Conservation (phyloP, 2,113 vertebrate species). For the Dendrocopos noguchii region DNA sequence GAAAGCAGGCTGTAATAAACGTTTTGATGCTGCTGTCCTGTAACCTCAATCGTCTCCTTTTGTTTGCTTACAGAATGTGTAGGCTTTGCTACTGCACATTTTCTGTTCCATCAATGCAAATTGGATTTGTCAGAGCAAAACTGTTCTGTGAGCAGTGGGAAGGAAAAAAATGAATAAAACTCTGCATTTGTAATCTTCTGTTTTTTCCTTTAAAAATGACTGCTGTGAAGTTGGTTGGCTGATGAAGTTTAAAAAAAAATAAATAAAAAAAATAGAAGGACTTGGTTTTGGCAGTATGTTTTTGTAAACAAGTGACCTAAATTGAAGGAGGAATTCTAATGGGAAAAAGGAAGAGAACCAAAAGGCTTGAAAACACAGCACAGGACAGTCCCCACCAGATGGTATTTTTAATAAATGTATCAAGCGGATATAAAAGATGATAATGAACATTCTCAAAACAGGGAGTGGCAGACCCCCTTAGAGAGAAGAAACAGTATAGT, state of each 20-base stretch:
- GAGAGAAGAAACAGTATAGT: slow-evolving; percentile 28
- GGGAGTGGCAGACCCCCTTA: slow-evolving; percentile 47
- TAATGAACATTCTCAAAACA: slow-evolving; percentile 70
- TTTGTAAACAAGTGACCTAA: slow-evolving; percentile 74
- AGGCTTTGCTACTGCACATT: slow-evolving; percentile 49
- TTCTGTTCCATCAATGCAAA: slow-evolving; percentile 61
- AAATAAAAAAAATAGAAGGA: slow-evolving; percentile 12
- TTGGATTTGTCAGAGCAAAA: slow-evolving; percentile 64
- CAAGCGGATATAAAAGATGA: slow-evolving; percentile 55
- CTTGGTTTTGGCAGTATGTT: slow-evolving; percentile 38
- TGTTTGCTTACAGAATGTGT: slow-evolving; percentile 4
- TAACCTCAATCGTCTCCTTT: slow-evolving; percentile 19
- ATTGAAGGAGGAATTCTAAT: slow-evolving; percentile 69
- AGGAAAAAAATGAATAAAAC: neutral
- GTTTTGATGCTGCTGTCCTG: slow-evolving; percentile 10
- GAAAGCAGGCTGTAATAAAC: slow-evolving; percentile 50
- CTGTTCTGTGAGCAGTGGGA: neutral
- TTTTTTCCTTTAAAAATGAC: slow-evolving; percentile 21
- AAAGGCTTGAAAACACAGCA: slow-evolving; percentile 47
- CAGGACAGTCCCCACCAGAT: slow-evolving; percentile 73
- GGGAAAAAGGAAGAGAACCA: slow-evolving; percentile 42
- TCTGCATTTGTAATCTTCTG: slow-evolving; percentile 9
- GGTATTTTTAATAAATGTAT: slow-evolving; percentile 81
- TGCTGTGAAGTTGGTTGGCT: slow-evolving; percentile 29
- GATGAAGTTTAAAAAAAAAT: neutral